These are phyloP conservation scores for Mythimna loreyi DNA, from an alignment of 2,888 invertebrate genomes.

Conservation along the genomic window DNA sequence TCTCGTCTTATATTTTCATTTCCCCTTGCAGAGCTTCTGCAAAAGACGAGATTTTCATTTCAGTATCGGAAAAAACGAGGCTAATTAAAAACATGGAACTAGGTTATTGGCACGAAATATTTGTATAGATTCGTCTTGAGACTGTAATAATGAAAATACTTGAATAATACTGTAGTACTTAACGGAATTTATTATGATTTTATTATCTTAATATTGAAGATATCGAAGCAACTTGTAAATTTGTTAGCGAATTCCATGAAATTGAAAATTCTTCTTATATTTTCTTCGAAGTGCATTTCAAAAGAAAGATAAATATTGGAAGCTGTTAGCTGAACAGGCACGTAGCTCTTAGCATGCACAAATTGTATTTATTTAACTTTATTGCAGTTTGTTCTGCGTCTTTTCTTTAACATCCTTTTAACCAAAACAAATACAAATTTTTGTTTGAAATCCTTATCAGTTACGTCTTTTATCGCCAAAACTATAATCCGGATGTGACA, in stretches of 20 bases:
- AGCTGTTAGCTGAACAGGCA: constrained; percentile 26
- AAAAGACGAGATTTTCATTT: constrained; percentile 28
- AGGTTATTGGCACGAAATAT: constrained; percentile 21
- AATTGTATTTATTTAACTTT: constrained; percentile 53
- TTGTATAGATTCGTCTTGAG: constrained; percentile 7
- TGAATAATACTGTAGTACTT: not conserved
- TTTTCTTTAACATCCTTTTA: constrained; percentile 40
- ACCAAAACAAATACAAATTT: constrained; percentile 27
- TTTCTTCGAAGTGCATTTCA: not conserved
- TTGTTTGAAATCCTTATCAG: constrained; percentile 40
- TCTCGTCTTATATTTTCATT: not conserved
- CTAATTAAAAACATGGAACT: constrained; percentile 43
- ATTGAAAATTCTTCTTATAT: constrained; percentile 4
- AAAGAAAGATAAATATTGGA: constrained; percentile 19
- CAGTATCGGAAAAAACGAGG: constrained; percentile 45
- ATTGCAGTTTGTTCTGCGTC: constrained; percentile 43
- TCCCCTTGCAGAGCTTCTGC: constrained; percentile 1
- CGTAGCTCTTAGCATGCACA: constrained; percentile 50
- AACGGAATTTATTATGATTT: not conserved
- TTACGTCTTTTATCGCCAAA: constrained; percentile 44
- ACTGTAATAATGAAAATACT: not conserved
- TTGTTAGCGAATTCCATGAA: not conserved
- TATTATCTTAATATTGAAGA: constrained; percentile 4
- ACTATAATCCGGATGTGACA: constrained; percentile 57
- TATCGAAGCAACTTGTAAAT: not conserved